Conservation (phyloP, 1,140 invertebrate genomes). For the Drosophila tani region DNA sequence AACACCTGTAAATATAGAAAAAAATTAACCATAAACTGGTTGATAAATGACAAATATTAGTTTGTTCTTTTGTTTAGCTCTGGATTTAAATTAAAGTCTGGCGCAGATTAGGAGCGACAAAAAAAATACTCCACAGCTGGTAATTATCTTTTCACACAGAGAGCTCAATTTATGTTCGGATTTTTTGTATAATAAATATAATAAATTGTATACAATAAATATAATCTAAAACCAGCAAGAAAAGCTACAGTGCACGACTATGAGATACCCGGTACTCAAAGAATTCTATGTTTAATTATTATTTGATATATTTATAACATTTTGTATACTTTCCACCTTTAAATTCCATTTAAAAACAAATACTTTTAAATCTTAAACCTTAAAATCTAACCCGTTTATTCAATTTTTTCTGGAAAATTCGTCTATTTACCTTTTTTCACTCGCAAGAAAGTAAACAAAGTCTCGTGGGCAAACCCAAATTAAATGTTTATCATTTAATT, state of each 20-base stretch:
- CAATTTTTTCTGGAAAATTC: not conserved
- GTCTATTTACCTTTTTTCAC: not conserved
- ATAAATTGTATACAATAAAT: not conserved
- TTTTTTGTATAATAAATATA: not conserved
- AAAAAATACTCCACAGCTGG: not conserved
- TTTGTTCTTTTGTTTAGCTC: too few relatives aligned
- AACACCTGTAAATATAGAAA: slow-evolving; percentile 10
- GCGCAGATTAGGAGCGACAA: not conserved
- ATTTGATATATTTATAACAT: too few relatives aligned
- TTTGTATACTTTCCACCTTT: too few relatives aligned
- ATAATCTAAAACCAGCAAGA: not conserved
- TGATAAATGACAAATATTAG: slow-evolving; percentile 8
- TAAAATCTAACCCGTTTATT: not conserved
- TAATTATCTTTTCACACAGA: not conserved
- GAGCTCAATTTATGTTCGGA: not conserved
- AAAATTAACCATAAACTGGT: not conserved
- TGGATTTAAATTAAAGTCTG: not conserved
- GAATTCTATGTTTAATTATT: not conserved
- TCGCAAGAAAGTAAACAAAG: not conserved
- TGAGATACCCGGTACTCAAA: not conserved
- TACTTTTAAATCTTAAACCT: not conserved
- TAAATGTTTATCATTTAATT: slow-evolving; percentile 54
- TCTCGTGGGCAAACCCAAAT: slow-evolving; percentile 15
- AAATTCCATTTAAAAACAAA: not conserved
- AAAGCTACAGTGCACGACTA: too few relatives aligned